Conservation (phyloP, 2,113 vertebrate genomes). For the Benitochromis conjunctus region DNA sequence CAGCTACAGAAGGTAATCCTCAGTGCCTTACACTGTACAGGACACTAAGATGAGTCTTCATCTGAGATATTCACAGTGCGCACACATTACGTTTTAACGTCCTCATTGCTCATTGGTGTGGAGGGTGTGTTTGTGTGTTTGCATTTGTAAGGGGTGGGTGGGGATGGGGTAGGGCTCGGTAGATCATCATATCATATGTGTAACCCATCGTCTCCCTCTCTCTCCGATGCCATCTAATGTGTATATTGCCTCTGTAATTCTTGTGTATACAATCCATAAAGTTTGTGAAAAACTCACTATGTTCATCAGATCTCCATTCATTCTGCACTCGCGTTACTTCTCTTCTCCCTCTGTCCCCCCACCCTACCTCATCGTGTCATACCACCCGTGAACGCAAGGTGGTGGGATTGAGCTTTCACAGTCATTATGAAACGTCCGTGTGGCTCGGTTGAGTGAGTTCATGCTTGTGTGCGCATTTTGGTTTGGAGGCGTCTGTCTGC, state of each 20-base stretch:
- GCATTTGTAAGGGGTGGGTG: not conserved
- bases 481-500: not conserved
- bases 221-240: constrained; percentile 35
- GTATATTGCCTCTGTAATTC: constrained; percentile 48
- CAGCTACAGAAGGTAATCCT: constrained; percentile 60
- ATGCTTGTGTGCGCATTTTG: not conserved
- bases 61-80: not conserved
- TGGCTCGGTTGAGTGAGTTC: not conserved
- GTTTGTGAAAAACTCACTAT: constrained; percentile 55
- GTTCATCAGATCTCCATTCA: constrained; percentile 16
- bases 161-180: not conserved
- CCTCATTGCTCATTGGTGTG: not conserved
- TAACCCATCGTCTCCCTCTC: constrained; percentile 6
- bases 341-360: not conserved
- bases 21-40: constrained; percentile 70
- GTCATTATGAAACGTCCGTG: not conserved
- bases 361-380: not conserved
- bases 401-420: constrained; percentile 16
- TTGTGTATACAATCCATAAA: constrained; percentile 69
- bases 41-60: constrained; percentile 20
- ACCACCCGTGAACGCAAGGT: constrained; percentile 16
- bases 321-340: not conserved
- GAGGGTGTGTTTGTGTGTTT: not conserved
- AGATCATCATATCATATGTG: not conserved
- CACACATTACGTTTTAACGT: not conserved